Evolutionary conservation across 2,888 invertebrate species (phyloP), one percentile per base, ranked within the genome.

Genomic region (Melolontha melolontha): DNA sequence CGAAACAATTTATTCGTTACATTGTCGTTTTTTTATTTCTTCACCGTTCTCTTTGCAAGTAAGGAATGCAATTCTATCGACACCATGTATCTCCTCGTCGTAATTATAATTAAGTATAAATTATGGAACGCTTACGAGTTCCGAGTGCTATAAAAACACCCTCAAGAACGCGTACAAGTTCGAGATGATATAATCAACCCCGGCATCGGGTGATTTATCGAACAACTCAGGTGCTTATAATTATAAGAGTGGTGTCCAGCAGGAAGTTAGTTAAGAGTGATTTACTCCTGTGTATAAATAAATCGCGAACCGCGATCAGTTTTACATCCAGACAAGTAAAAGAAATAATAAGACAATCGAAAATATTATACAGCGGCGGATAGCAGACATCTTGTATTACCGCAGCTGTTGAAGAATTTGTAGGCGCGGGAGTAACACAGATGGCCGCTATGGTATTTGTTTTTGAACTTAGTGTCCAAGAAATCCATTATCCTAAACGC

Each of bases 31-130:
- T 6, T 34, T 34, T 34, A 34, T 34, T 34, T 34, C 34, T 34
- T 14, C 14, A 12, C 14, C 47, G 14, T 17, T 47, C 34, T 34
- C 34, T 34, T 34, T 6, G 50, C 11, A 17, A 16, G 27, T 27
- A 11, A 50, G 44, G 59, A 59, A 59, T 49, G 55, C 66, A 57
- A 44, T 49, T 66, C 55, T 57, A 66, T 66, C 66, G 57, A 54
- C 57, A 41, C 54, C 40, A 39, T 27, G 50, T 57, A 66, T 66
- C 66, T 65, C 34, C 62, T 49, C 66, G 55, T 64, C 67, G 71
- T 71, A 73, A 75, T 74, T 75, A 73, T 69, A 71, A 72, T 71
- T 72, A 72, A 70, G 70, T 70, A 72, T 75, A 75, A 75, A 73
- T 75, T 73, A 75, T 73, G 73, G 72, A 71, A 68, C 70, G 71